These are phyloP conservation scores for Augochlora pura DNA, from an alignment of 1,140 invertebrate genomes.

Conservation along the genomic window DNA sequence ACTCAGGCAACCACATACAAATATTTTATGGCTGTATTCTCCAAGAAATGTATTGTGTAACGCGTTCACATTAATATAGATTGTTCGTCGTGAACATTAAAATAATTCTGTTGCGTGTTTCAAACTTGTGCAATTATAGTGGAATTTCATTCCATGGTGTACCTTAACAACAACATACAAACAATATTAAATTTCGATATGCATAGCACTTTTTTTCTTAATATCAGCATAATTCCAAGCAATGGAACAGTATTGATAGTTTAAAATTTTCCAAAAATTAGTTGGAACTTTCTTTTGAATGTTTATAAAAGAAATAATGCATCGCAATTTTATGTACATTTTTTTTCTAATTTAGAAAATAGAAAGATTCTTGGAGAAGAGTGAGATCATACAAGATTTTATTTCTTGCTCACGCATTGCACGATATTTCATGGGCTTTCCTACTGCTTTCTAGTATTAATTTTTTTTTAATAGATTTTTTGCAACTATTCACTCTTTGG, in stretches of 20 bases:
- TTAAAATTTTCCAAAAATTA: conserved; percentile 8
- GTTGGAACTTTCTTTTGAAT: neutral
- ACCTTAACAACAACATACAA: conserved; percentile 20
- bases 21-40: conserved; percentile 45
- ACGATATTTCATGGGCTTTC: conserved; percentile 29
- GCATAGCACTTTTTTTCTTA: conserved; percentile 10
- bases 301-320: conserved; percentile 29
- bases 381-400: conserved; percentile 50
- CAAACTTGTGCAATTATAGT: conserved; percentile 16
- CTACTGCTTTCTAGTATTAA: conserved; percentile 34
- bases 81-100: neutral
- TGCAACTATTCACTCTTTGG: conserved; percentile 67
- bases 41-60: conserved; percentile 49
- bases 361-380: conserved; percentile 57
- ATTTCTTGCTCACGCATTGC: conserved; percentile 26
- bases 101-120: conserved; percentile 11
- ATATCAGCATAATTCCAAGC: conserved; percentile 13
- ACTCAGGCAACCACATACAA: conserved; percentile 48
- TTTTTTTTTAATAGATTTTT: conserved; percentile 15
- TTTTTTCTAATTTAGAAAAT: conserved; percentile 36
- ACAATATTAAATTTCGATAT: conserved; percentile 42
- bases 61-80: neutral
- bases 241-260: conserved; percentile 14
- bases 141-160: conserved; percentile 20
- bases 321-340: conserved; percentile 31